These are phyloP conservation scores for Podilymbus podiceps DNA, from an alignment of 2,113 vertebrate species.

Conservation along the genomic window DNA sequence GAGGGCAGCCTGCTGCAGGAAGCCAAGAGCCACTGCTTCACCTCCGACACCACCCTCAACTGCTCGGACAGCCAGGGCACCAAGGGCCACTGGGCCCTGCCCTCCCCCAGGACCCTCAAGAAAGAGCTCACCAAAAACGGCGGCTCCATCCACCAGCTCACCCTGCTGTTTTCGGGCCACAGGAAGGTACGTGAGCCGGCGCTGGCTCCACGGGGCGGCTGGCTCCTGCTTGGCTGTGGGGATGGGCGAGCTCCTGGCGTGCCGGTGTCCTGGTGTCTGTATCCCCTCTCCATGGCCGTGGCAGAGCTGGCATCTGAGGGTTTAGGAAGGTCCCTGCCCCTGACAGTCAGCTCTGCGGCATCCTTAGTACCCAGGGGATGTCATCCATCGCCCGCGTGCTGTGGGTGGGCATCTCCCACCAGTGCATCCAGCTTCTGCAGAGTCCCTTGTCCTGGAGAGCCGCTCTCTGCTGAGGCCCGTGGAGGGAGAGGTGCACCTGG, in stretches of 20 bases:
- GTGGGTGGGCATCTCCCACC: neutral
- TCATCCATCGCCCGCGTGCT: neutral
- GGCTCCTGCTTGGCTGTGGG: neutral
- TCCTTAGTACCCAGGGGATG: neutral
- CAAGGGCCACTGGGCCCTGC: conserved; percentile 82
- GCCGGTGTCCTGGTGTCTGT: neutral
- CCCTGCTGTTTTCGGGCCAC: conserved; percentile 88
- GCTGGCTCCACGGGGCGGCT: rapidly evolving
- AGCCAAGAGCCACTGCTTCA: conserved; percentile 83
- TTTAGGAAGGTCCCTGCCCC: neutral
- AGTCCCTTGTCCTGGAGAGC: neutral
- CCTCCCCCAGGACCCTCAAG: conserved; percentile 90
- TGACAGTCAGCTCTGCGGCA: neutral
- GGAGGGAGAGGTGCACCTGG: neutral
- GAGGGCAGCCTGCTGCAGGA: conserved; percentile 95
- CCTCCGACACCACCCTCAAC: conserved; percentile 93
- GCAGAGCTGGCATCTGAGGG: neutral
- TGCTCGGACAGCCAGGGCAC: conserved; percentile 76
- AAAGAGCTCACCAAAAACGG: conserved; percentile 90
- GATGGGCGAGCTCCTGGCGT: neutral
- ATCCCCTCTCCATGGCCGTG: rapidly evolving
- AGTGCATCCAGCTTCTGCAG: rapidly evolving
- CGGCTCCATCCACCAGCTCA: conserved; percentile 93
- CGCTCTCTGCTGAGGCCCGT: rapidly evolving
- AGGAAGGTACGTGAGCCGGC: conserved; percentile 81